Evolutionary conservation across 2,113 vertebrate genomes (phyloP).

Genomic region (Tachysurus vachellii): DNA sequence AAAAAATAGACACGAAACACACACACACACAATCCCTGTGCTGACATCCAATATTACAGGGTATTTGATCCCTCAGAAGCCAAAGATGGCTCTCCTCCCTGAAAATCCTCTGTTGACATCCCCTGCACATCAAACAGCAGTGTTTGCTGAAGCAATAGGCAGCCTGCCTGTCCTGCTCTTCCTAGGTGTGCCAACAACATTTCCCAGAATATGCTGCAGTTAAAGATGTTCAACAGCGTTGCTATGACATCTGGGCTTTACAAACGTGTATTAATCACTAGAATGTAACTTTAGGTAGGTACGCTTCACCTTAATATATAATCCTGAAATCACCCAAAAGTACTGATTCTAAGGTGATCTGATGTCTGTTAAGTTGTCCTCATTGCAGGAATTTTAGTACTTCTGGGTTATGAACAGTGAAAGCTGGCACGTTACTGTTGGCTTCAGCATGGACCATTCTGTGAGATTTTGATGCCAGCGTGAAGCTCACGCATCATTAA

Average conservation of each 20-base stretch:
- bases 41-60: slow-evolving; percentile 42
- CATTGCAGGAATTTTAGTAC: background rate
- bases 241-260: background rate
- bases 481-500: background rate
- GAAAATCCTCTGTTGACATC: slow-evolving; percentile 41
- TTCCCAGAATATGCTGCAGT: slow-evolving; percentile 15
- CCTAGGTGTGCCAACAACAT: slow-evolving; percentile 6
- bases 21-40: slow-evolving; percentile 2
- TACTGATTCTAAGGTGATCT: background rate
- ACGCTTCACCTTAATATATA: background rate
- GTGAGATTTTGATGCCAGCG: background rate
- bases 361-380: background rate
- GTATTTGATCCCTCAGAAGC: slow-evolving; percentile 34
- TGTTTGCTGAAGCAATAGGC: slow-evolving; percentile 31
- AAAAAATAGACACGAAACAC: background rate
- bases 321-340: background rate
- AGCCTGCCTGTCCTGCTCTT: slow-evolving; percentile 28
- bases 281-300: background rate
- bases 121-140: slow-evolving; percentile 15
- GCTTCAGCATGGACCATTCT: background rate
- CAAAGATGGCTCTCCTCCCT: slow-evolving; percentile 29
- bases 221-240: background rate
- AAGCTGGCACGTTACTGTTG: background rate
- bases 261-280: no score
- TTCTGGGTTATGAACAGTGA: background rate